A percentile compares a stretch with the other conserved stretches of the same genome.
These are phyloP conservation scores for Plusia festucae DNA, from an alignment of 2,888 invertebrate species.

Conservation along the genomic window DNA sequence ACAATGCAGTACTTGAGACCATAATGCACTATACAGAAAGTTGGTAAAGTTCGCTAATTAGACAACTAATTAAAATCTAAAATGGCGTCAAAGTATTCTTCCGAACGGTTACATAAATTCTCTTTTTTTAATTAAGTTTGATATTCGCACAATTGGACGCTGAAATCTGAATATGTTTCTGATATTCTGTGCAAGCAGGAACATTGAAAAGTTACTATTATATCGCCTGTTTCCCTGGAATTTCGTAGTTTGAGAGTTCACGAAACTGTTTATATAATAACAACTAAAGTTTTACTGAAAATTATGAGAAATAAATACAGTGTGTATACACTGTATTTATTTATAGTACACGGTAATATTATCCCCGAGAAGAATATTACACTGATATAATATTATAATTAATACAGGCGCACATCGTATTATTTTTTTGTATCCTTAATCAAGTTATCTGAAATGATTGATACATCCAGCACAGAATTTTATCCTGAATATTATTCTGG, in stretches of 20 bases:
- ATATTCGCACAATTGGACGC: background rate
- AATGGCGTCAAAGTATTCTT: no score
- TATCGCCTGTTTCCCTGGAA: background rate
- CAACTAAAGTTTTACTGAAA: background rate
- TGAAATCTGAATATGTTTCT: background rate
- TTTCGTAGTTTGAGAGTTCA: background rate
- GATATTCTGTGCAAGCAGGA: background rate
- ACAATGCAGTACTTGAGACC: no score
- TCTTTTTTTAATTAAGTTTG: background rate
- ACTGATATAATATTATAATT: background rate
- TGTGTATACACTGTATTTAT: slow-evolving; percentile 5
- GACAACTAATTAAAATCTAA: no score
- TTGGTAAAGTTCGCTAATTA: no score
- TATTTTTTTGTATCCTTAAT: no score
- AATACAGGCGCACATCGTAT: no score
- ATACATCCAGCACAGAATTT: no score
- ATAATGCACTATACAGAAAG: no score
- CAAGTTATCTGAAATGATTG: no score
- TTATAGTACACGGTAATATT: slow-evolving; percentile 15
- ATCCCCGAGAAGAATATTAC: background rate
- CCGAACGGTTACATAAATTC: no score
- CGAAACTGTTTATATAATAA: background rate
- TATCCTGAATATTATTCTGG: no score
- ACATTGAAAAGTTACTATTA: background rate
- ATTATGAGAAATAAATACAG: background rate